A percentile compares a stretch with the other conserved stretches of the same genome.
These are phyloP conservation scores for Drosophila birchii DNA, from an alignment of 2,888 invertebrate genomes.

Conservation along the genomic window DNA sequence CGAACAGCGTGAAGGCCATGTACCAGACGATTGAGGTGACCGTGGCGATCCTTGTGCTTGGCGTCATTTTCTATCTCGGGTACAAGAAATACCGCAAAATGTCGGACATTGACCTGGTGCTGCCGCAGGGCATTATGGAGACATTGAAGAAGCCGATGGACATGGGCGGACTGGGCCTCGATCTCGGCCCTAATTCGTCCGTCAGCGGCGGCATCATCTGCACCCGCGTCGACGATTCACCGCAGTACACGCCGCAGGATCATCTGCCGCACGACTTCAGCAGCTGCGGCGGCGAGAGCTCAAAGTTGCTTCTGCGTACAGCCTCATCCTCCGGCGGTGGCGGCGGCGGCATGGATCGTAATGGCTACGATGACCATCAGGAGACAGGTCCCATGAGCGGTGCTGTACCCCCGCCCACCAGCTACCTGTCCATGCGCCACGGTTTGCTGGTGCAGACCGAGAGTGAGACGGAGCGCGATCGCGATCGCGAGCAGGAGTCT, in stretches of 20 bases:
- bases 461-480: conserved; percentile 5
- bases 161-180: conserved; percentile 23
- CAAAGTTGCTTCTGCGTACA: conserved; percentile 60
- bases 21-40: conserved; percentile 41
- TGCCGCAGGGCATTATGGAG: conserved; percentile 80
- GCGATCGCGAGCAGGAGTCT: not conserved
- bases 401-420: conserved; percentile 23
- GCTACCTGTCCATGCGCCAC: conserved; percentile 59
- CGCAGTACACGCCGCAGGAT: conserved; percentile 51
- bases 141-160: conserved; percentile 69
- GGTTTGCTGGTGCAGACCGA: conserved; percentile 24
- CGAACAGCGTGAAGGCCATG: conserved; percentile 36
- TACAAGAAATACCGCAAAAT: conserved; percentile 80
- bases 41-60: conserved; percentile 38
- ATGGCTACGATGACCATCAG: conserved; percentile 52
- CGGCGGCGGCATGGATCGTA: conserved; percentile 41
- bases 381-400: conserved; percentile 12
- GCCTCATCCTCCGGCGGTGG: conserved; percentile 36
- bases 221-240: conserved; percentile 50
- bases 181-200: conserved; percentile 13
- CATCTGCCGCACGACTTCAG: conserved; percentile 61
- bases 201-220: conserved; percentile 38
- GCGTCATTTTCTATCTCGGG: conserved; percentile 58
- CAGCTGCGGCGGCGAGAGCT: conserved; percentile 67
- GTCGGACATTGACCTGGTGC: conserved; percentile 80